Base-by-base conservation (phyloP, 64 coral and sea anemone species). In the Actinia tenebrosa region DNA sequence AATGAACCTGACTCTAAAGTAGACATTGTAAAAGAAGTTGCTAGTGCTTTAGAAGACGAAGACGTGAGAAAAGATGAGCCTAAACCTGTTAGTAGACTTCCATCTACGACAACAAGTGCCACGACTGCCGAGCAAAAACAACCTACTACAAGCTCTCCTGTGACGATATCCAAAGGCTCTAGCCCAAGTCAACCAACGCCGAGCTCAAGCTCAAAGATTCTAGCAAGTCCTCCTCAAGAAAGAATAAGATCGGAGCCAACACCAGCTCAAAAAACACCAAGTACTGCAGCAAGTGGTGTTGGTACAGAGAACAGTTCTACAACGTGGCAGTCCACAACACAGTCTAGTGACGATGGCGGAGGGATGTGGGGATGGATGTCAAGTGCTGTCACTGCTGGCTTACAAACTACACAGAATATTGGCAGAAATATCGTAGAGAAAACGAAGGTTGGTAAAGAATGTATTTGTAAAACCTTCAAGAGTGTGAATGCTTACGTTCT, bases 361-460 rank as follows among this genome's bases (percentile, higher is more conserved):
- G 83, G 96, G n/a, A 84, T 98, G 68, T 98, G 96, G 96, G 93
- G 96, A 5, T 98, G 96, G 96, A 98, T 98, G 86, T 93, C 91
- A n/a, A 98, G 84, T 81, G 96, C 97, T 79, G 93, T 99, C 20
- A 88, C 82, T 68, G 91, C 56, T 89, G 89, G 90, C 84, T 89
- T 93, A 87, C 90, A 99, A 88, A 99, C 91, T 20, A 99, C 97
- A 18, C 93, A 95, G 77, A 92, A 92, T 52, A 71, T 99, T n/a
- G 97, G 97, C 45, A 92, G 94, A 93, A 99, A 99, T 93, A 82
- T 99, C 79, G 93, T 99, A 25, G 93, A 99, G 63, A 99, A 99
- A 77, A 99, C 97, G 9, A 99, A 99, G 97, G 97, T 99, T 78
- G 46, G 80, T 19, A 2, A n/a, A 42, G 50, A 16, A 44, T n/a